These are phyloP conservation scores for Tribolium madens DNA, from an alignment of 1,140 invertebrate genomes.

Conservation along the genomic window DNA sequence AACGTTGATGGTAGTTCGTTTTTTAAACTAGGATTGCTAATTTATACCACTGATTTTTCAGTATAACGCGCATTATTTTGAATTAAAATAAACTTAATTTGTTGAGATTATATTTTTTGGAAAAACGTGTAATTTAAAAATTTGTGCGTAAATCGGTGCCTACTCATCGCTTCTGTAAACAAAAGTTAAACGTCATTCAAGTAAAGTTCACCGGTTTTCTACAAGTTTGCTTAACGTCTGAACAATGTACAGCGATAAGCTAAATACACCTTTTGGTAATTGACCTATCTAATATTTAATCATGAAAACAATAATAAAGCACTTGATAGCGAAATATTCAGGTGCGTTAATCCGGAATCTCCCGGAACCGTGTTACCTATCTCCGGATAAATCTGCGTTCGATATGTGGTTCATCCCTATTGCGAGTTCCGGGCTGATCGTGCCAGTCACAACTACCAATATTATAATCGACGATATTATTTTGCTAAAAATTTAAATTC, in stretches of 20 bases:
- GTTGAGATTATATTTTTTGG: too few species aligned
- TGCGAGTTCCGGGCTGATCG: constrained; percentile 46
- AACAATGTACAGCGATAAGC: constrained; percentile 30
- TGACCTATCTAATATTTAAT: not conserved
- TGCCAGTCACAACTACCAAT: constrained; percentile 54
- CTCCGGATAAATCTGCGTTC: constrained; percentile 56
- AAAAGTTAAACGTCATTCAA: not conserved
- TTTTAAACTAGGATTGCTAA: too few species aligned
- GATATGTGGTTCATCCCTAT: constrained; percentile 56
- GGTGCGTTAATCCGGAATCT: not conserved
- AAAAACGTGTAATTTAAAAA: too few species aligned
- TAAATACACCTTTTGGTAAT: constrained; percentile 11
- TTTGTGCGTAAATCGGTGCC: too few species aligned
- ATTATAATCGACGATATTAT: constrained; percentile 41
- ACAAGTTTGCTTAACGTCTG: constrained; percentile 4
- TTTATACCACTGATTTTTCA: too few species aligned
- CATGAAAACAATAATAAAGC: constrained; percentile 2
- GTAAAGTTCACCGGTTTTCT: constrained; percentile 25
- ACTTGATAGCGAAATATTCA: not conserved
- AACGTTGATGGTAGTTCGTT: too few species aligned
- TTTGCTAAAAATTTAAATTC: constrained; percentile 13
- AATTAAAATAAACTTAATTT: too few species aligned
- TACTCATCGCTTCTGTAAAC: not conserved
- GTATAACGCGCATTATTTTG: too few species aligned
- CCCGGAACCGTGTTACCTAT: constrained; percentile 39